Evolutionary conservation across 2,113 vertebrate species (phyloP).

Genomic region (Bufo gargarizans): DNA sequence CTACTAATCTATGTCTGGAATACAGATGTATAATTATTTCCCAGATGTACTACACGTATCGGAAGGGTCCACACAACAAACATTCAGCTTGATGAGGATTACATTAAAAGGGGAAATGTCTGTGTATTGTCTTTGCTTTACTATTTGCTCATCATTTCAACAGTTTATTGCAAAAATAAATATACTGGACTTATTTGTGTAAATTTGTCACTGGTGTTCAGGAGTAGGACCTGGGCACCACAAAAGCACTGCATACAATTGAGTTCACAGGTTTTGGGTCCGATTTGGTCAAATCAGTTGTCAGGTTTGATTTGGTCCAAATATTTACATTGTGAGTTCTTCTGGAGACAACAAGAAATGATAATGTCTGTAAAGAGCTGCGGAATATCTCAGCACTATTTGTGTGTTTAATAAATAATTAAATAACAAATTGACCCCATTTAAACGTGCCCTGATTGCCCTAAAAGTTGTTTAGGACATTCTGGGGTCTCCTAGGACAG

Average conservation of each 20-base stretch:
- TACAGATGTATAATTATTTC: neutral
- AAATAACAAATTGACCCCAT: too few relatives aligned
- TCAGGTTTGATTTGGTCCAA: too few relatives aligned
- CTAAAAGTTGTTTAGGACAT: too few relatives aligned
- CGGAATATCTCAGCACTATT: too few relatives aligned
- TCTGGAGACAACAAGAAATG: too few relatives aligned
- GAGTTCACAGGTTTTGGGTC: neutral
- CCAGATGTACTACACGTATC: neutral
- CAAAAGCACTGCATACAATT: neutral
- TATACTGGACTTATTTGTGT: neutral
- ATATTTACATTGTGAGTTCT: too few relatives aligned
- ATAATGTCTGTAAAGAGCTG: too few relatives aligned
- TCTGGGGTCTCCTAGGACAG: too few relatives aligned
- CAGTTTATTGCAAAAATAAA: constrained; percentile 5
- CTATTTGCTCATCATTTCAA: neutral
- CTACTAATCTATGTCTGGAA: neutral
- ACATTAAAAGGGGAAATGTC: neutral
- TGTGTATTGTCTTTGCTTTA: neutral
- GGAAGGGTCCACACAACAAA: neutral
- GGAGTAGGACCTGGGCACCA: neutral
- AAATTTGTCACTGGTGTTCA: neutral
- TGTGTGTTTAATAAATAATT: too few relatives aligned
- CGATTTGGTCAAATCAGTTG: too few relatives aligned
- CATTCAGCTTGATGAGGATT: neutral
- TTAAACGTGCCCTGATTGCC: too few relatives aligned